Evolutionary conservation across 2,113 vertebrate species (phyloP).

Genomic region (Regulus satrapa): DNA sequence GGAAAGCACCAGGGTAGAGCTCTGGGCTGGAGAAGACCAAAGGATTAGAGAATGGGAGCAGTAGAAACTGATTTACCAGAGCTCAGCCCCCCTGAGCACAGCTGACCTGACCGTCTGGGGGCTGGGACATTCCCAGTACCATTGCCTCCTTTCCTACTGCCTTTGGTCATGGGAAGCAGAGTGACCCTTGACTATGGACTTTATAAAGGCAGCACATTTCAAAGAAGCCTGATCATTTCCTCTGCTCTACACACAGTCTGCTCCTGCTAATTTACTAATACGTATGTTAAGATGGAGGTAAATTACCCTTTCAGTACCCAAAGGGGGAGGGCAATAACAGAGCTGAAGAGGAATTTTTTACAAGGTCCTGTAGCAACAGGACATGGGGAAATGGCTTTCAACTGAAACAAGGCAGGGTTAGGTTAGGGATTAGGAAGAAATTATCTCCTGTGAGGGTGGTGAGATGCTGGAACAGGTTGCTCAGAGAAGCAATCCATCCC

Average conservation of each 20-base stretch:
- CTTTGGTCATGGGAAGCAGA: not conserved
- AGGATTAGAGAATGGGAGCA: not conserved
- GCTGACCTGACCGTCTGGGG: not conserved
- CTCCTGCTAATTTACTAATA: not conserved
- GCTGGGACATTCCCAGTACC: not conserved
- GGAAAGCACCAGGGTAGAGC: not conserved
- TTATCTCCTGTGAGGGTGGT: not conserved
- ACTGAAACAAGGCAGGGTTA: not conserved
- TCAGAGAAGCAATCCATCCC: not conserved
- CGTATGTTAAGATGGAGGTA: not conserved
- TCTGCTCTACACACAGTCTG: not conserved
- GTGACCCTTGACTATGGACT: not conserved
- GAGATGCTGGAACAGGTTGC: not conserved
- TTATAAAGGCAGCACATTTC: not conserved
- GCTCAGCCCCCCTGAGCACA: not conserved
- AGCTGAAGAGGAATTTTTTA: not conserved
- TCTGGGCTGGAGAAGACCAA: not conserved
- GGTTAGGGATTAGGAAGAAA: not conserved
- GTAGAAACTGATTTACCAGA: not conserved
- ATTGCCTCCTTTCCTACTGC: fast-evolving
- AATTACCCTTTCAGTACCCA: not conserved
- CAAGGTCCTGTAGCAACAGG: not conserved
- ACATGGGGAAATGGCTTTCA: not conserved
- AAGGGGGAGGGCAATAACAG: not conserved
- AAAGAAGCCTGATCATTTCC: not conserved